Conservation (phyloP, 2,113 vertebrate species). For the Columba janthina region DNA sequence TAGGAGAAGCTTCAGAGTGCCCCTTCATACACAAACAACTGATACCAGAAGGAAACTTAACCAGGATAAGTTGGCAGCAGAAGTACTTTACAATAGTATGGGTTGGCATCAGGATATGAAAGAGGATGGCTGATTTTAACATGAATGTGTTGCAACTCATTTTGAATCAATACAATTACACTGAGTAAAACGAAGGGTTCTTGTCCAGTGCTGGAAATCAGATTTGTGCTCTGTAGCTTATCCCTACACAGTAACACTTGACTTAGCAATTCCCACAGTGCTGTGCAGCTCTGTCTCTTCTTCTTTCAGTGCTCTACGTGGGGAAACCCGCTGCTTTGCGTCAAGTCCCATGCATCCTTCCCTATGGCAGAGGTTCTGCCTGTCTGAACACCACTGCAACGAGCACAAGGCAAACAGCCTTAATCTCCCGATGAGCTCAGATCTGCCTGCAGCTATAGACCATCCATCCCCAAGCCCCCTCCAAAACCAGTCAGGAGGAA, state of each 20-base stretch:
- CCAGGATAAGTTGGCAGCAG: not conserved
- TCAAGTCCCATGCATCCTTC: not conserved
- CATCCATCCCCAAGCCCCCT: not conserved
- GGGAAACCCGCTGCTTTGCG: not conserved
- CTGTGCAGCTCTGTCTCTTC: not conserved
- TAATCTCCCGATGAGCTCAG: not conserved
- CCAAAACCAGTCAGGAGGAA: not conserved
- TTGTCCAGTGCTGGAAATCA: not conserved
- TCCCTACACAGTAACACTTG: not conserved
- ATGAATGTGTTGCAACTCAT: rapidly evolving
- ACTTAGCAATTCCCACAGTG: not conserved
- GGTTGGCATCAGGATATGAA: not conserved
- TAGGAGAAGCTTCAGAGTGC: not conserved
- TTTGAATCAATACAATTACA: not conserved
- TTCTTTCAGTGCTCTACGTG: rapidly evolving
- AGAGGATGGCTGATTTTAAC: not conserved
- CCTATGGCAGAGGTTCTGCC: not conserved
- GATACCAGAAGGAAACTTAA: not conserved
- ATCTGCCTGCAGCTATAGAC: not conserved
- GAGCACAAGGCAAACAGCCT: not conserved
- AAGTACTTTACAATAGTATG: too few species aligned
- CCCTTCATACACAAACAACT: not conserved
- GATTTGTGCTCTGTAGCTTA: not conserved
- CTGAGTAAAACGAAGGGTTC: rapidly evolving
- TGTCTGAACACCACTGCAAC: not conserved